Base-by-base conservation (phyloP, 2,797 vertebrate genomes). In the Enteromius radiatus region DNA sequence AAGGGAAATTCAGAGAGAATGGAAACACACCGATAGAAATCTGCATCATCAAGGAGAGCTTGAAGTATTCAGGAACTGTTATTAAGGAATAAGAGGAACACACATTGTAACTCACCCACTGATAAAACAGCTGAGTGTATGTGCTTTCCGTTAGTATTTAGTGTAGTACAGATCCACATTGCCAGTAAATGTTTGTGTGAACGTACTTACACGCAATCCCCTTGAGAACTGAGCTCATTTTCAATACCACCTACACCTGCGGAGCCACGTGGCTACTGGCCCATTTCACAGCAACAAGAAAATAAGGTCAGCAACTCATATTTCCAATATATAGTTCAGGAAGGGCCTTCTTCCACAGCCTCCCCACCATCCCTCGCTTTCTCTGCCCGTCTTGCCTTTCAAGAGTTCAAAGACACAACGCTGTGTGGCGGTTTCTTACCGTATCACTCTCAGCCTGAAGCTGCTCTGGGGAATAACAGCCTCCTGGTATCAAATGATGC, bases 341-440 rank as follows among this genome's bases (percentile, higher is more conserved):
- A 68, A 84, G 85, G 59, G 70, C 81, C 84, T 38, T 84, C 76
- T 68, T 82, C 54, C 41, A 10, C 81, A 28, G 47, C 52, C 28
- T 80, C 61, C 49, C 61, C 38, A 52, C 59, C 43, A 63, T 41
- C 59, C 49, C 17, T 69, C 31, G 2, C 33, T 73, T 73, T 86
- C 65, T 78, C 52, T 0, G 10, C 47, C 47, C 14, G 0, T 76
- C 23, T 70, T 77, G 26, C 52, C 26, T 83, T 69, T 70, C 38
- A 41, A 26, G 74, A 77, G 19, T 83, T 82, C 38, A 86, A 47
- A 84, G 41, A 85, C 47, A 23, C 63, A 36, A 49, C 41, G 47
- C 76, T 78, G 75, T 85, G 83, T 82, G 85, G 80, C 67, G 56
- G 81, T 86, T 88, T 87, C 86, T 80, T 80, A 82, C 86, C 87